Base-by-base conservation (phyloP, 2,797 vertebrate species). In the Tangara arthus region DNA sequence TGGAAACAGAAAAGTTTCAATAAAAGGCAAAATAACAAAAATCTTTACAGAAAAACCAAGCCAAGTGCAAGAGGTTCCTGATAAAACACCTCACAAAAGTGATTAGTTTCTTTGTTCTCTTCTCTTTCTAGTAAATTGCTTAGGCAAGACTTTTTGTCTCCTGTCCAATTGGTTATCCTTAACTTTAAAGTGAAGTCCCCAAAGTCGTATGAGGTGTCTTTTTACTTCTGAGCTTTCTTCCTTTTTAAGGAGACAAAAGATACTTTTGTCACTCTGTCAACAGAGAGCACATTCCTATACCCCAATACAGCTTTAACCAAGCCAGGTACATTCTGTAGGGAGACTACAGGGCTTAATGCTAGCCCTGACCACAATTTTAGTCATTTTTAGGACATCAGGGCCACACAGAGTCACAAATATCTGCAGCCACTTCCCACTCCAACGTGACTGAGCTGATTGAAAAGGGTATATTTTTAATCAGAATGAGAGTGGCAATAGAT, bases 291-390 rank as follows among this genome's bases (percentile, higher is more conserved):
- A 56, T 23, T 15, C 32, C 32, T 56, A 15, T 15, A 34, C 65
- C 49, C 7, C 53, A 13, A 0, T 6, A 19, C 0, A n/a, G 60
- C 63, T 76, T 53, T 42, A 32, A 35, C 22, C 17, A n/a, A 27
- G 34, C 12, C 78, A 57, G 24, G 5, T 35, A 37, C 14, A 34
- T 47, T 72, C 21, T n/a, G 55, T 7, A 68, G 56, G 49, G 65
- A 57, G 13, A 27, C 24, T 49, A 19, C 21, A 53, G 41, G 15
- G 30, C 7, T 76, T 76, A 17, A 9, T 27, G 41, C 44, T 63
- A 47, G 26, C 14, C 39, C 41, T 39, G 39, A 34, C 27, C 59
- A 76, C 15, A 59, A 22, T 50, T 30, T 18, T 27, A 63, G 10
- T 57, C 5, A 16, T 7, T 18, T 52, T n/a, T 64, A 30, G 44